Evolutionary conservation across 1,140 invertebrate species (phyloP), one percentile per base, ranked within the genome.

Genomic region (Drosophila bocqueti): DNA sequence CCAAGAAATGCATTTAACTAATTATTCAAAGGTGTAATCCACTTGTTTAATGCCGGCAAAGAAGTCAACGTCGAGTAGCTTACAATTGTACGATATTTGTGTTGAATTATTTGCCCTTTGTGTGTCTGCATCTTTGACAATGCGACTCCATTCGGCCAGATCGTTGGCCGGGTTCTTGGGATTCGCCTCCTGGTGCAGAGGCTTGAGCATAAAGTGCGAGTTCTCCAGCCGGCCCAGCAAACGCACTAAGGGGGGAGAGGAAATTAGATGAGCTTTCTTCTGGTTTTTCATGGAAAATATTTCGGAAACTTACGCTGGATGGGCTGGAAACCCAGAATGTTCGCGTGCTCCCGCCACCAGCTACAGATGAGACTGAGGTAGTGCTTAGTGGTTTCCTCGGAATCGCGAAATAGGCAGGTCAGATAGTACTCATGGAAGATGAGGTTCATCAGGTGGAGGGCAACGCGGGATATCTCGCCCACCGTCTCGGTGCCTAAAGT

Each of bases 321-420:
- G n/a, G 80, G 71, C 38, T 79, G 57, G 46, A 92, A 92, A 4
- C 76, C 66, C 9, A 92, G 61, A 9, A 78, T 18, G 11, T 61
- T 42, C 2, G 72, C 49, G 54, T 91, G 59, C 26, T 79, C 78
- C 6, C 55, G 45, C 87, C 91, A 92, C 87, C 91, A 92, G 62
- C 72, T 86, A 21, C 85, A 92, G 29, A 92, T 71, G 16, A 92
- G 71, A 47, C 50, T 81, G 1, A 92, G 57, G 52, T 92, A 87
- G 52, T 92, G 91, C 52, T 90, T 91, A 0, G 91, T 92, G 3
- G 91, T 92, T 49, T 91, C 91, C 40, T 91, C 91, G 8, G 84
- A 85, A 54, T 92, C 87, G 3, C 84, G 79, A 43, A 92, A 92
- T 15, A 92, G 73, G 21, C 65, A 65, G 21, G 82, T 75, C 6